Conservation (phyloP, 2,113 vertebrate genomes). For the Pagrus major region DNA sequence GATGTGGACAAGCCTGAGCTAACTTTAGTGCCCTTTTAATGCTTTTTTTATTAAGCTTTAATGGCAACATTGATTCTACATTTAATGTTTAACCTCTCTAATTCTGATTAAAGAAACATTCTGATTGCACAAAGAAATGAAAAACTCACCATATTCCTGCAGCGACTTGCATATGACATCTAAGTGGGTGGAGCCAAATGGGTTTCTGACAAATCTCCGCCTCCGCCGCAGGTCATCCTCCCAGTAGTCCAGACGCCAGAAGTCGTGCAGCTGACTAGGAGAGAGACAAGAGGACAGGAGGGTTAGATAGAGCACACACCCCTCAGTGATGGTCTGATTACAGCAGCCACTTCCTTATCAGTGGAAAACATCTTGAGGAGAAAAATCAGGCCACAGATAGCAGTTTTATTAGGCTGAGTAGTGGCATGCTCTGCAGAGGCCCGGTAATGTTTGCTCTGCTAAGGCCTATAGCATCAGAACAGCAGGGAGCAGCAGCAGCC, state of each 20-base stretch:
- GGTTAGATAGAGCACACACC: constrained; percentile 49
- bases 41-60: constrained; percentile 3
- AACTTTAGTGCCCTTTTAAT: constrained; percentile 9
- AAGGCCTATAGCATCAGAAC: constrained; percentile 63
- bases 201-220: constrained; percentile 95
- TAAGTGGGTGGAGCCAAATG: constrained; percentile 94
- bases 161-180: constrained; percentile 91
- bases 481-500: constrained; percentile 76
- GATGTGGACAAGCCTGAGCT: background rate
- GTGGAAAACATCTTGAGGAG: constrained; percentile 49
- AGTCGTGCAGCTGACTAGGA: constrained; percentile 92
- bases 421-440: constrained; percentile 46
- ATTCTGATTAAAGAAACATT: constrained; percentile 3
- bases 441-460: constrained; percentile 64
- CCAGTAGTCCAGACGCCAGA: constrained; percentile 99
- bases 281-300: constrained; percentile 43
- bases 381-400: constrained; percentile 49
- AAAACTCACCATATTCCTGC: constrained; percentile 93
- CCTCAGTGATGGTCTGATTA: constrained; percentile 48
- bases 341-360: constrained; percentile 58
- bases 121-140: background rate
- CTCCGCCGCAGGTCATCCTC: constrained; percentile 96
- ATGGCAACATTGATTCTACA: background rate
- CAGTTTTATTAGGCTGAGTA: constrained; percentile 51
- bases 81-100: background rate